Percentiles rank a stretch among this genome's conserved stretches.
Evolutionary conservation across 2,888 invertebrate species (phyloP).

Genomic region (Stenotaenia linearis): DNA sequence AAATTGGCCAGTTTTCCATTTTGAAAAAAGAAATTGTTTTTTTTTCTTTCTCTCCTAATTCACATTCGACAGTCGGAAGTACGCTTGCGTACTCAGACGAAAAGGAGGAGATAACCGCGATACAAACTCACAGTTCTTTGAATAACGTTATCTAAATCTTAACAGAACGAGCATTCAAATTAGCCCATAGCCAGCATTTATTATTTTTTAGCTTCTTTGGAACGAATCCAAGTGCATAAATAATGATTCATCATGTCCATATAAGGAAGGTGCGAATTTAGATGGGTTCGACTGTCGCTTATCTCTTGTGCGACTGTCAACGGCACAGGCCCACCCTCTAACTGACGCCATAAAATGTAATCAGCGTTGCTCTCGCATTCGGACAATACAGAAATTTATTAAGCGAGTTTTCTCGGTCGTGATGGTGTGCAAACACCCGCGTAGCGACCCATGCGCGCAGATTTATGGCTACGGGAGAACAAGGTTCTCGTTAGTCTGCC

Average conservation of each 20-base stretch:
- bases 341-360: conserved; percentile 11
- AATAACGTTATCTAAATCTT: not conserved
- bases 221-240: not conserved
- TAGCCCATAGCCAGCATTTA: not conserved
- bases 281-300: not conserved
- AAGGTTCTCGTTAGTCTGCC: not conserved
- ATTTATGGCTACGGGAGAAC: not conserved
- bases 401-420: conserved; percentile 14
- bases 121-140: not conserved
- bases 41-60: not conserved
- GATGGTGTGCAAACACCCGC: conserved; percentile 19
- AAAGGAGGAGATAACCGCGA: not conserved
- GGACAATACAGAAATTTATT: not conserved
- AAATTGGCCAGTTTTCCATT: not conserved
- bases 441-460: not conserved
- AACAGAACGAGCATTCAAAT: not conserved
- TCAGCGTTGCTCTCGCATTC: conserved; percentile 2
- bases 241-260: not conserved
- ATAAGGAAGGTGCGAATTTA: not conserved
- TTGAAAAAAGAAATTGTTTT: not conserved
- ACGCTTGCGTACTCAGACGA: conserved; percentile 15
- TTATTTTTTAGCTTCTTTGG: not conserved
- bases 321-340: not conserved
- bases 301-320: not conserved
- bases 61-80: not conserved